A percentile compares a stretch with the other conserved stretches of the same genome.
These are phyloP conservation scores for Diabrotica balteata DNA, from an alignment of 2,888 invertebrate genomes.

Conservation along the genomic window DNA sequence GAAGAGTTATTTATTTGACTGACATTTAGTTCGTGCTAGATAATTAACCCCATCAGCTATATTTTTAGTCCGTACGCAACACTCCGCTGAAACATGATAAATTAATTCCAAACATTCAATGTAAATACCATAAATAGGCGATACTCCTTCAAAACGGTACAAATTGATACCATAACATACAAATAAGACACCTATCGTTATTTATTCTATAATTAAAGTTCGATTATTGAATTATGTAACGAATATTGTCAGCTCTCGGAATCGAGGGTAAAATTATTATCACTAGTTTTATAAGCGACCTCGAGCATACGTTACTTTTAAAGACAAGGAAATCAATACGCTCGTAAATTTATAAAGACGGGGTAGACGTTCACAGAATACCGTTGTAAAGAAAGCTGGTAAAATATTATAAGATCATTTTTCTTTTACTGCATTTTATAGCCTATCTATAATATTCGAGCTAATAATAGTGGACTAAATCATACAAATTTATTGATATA, in stretches of 20 bases:
- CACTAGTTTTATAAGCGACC: too few relatives aligned
- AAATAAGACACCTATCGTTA: slow-evolving; percentile 17
- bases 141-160: slow-evolving; percentile 1
- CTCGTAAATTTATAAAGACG: too few relatives aligned
- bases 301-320: too few relatives aligned
- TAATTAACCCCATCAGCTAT: slow-evolving; percentile 5
- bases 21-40: neutral
- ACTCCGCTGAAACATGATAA: slow-evolving; percentile 1
- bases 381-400: too few relatives aligned
- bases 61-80: neutral
- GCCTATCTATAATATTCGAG: too few relatives aligned
- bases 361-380: too few relatives aligned
- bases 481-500: too few relatives aligned
- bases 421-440: too few relatives aligned
- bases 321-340: too few relatives aligned
- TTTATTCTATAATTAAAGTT: slow-evolving; percentile 19
- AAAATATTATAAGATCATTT: too few relatives aligned
- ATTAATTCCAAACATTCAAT: slow-evolving; percentile 6
- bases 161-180: slow-evolving; percentile 11
- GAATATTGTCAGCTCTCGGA: slow-evolving; percentile 3
- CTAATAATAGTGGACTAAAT: too few relatives aligned
- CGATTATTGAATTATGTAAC: slow-evolving; percentile 22
- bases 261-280: neutral
- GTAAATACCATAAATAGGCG: slow-evolving; percentile 1
- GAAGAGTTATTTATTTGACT: slow-evolving; percentile 5